Percentiles rank a stretch among this genome's conserved stretches.
phyloP scores from a whole-genome alignment of 2,797 vertebrate genomes.

The Rachycentron canadum region DNA sequence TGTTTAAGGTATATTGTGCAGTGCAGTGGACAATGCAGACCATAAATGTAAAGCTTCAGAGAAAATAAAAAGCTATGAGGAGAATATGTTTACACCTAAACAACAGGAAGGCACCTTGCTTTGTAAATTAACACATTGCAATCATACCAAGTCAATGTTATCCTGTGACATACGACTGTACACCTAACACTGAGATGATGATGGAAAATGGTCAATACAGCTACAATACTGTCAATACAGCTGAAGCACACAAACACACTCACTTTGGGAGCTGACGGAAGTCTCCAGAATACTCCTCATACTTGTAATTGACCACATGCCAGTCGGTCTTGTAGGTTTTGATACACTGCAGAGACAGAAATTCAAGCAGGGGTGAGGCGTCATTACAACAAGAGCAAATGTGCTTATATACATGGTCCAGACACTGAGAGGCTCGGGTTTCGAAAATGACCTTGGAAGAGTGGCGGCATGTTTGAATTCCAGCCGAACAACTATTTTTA shows the following conservation, averaged over 20 bases:
- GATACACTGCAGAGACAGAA: slow-evolving; percentile 89
- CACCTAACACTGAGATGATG: background rate
- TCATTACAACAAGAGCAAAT: slow-evolving; percentile 33
- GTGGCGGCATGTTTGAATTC: background rate
- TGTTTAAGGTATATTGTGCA: background rate
- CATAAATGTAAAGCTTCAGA: background rate
- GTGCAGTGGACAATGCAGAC: background rate
- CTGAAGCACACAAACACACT: slow-evolving; percentile 64
- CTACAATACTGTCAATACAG: slow-evolving; percentile 22
- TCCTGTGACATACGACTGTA: background rate
- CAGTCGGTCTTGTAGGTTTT: slow-evolving; percentile 99
- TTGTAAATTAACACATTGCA: background rate
- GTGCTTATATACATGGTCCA: background rate
- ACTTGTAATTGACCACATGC: slow-evolving; percentile 96
- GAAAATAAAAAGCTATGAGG: background rate
- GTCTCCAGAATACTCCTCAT: slow-evolving; percentile 97
- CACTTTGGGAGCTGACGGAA: slow-evolving; percentile 97
- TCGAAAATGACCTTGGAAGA: slow-evolving; percentile 1
- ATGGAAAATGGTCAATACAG: slow-evolving; percentile 4
- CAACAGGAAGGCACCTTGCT: background rate
- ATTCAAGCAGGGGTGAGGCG: background rate
- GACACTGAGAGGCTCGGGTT: slow-evolving; percentile 17
- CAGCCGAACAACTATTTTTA: background rate
- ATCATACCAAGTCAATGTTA: background rate
- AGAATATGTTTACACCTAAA: background rate